These are phyloP conservation scores for Desmophyllum pertusum DNA, from an alignment of 92 coral and sea anemone genomes.

Conservation along the genomic window DNA sequence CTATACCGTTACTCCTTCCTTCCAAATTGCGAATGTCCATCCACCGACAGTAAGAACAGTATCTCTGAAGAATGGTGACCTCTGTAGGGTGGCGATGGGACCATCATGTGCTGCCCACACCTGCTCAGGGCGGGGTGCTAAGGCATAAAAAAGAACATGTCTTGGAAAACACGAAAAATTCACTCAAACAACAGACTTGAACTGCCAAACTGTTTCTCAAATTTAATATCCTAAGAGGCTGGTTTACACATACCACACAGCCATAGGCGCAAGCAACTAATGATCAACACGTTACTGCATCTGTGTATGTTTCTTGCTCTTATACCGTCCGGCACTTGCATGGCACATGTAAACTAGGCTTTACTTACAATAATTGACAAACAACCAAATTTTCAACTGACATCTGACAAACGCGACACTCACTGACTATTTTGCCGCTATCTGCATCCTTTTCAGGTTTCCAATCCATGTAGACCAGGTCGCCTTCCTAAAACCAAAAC, in stretches of 20 bases:
- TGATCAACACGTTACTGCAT: too few species aligned
- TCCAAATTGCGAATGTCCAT: conserved; percentile 99
- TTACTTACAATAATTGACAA: not conserved
- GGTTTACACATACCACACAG: too few species aligned
- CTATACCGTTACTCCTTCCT: conserved; percentile 87
- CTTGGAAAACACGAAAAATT: not conserved
- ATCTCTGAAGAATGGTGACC: conserved; percentile 95
- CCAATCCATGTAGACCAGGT: conserved; percentile 94
- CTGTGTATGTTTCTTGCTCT: too few species aligned
- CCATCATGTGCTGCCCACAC: conserved; percentile 94
- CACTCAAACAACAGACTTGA: too few species aligned
- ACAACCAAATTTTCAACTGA: too few species aligned
- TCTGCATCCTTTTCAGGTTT: conserved; percentile 92
- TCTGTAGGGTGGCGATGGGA: conserved; percentile 78
- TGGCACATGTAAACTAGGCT: too few species aligned
- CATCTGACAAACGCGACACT: conserved; percentile 21
- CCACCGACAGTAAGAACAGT: conserved; percentile 94
- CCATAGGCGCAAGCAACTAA: too few species aligned
- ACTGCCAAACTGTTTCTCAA: too few species aligned
- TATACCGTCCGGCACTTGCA: too few species aligned
- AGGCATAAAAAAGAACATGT: not conserved
- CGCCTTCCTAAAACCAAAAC: conserved; percentile 80
- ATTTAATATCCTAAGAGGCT: too few species aligned
- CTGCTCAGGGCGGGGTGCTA: conserved; percentile 45
- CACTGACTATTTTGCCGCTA: conserved; percentile 85